Conservation (phyloP, 2,888 invertebrate species). For the Macrosiphum euphorbiae region DNA sequence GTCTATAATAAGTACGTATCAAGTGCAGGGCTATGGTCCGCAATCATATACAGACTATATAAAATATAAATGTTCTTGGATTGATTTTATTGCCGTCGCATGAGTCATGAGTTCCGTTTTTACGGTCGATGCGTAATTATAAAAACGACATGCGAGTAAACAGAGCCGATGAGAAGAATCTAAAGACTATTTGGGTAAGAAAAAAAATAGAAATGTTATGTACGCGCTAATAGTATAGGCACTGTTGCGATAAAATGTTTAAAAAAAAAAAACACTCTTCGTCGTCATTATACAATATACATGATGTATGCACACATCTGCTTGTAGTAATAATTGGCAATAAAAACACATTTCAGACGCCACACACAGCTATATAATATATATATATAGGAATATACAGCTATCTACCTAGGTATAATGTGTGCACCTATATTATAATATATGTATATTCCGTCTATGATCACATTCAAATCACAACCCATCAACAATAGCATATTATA, state of each 20-base stretch:
- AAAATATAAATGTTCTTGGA: background rate
- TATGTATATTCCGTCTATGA: background rate
- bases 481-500: constrained; percentile 14
- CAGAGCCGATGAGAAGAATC: background rate
- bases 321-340: background rate
- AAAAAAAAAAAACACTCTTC: background rate
- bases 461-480: background rate
- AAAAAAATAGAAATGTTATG: background rate
- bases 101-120: background rate
- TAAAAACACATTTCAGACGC: background rate
- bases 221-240: background rate
- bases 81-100: background rate
- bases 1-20: background rate
- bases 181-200: background rate
- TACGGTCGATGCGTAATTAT: background rate
- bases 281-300: background rate
- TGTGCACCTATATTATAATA: background rate
- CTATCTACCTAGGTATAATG: background rate
- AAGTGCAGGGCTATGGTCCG: background rate
- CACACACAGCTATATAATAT: background rate
- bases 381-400: background rate
- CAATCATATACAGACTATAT: background rate
- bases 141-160: background rate
- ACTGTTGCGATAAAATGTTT: background rate
- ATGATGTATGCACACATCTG: background rate